A percentile compares a stretch with the other conserved stretches of the same genome.
Evolutionary conservation across 2,113 vertebrate genomes (phyloP).

Genomic region (Chaetodon auriga): DNA sequence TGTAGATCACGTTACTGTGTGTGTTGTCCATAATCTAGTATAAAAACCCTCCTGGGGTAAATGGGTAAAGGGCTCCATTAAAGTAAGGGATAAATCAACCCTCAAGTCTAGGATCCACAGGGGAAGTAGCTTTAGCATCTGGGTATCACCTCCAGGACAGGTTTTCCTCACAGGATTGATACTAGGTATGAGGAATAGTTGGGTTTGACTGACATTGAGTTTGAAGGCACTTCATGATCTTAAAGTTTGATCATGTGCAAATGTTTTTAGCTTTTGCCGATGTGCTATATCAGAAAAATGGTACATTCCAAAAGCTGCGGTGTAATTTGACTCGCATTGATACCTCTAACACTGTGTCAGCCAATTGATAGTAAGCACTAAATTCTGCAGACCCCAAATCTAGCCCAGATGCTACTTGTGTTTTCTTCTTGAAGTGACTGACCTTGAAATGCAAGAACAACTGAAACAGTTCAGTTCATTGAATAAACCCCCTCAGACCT

Average conservation of each 20-base stretch:
- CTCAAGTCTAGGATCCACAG: conserved; percentile 43
- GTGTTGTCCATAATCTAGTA: conserved; percentile 73
- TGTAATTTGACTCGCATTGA: neutral
- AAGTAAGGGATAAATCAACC: conserved; percentile 63
- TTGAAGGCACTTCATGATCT: neutral
- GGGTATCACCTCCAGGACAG: conserved; percentile 17
- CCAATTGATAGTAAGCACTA: neutral
- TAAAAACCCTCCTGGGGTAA: conserved; percentile 71
- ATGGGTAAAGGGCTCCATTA: conserved; percentile 43
- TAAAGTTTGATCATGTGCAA: neutral
- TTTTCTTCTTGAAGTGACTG: neutral
- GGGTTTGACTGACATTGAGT: neutral
- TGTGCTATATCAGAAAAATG: neutral
- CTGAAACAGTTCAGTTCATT: conserved; percentile 18
- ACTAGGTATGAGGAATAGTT: conserved; percentile 11
- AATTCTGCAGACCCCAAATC: neutral
- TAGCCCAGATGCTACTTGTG: neutral
- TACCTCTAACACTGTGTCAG: neutral
- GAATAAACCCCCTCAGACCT: neutral
- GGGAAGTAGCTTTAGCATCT: conserved; percentile 21
- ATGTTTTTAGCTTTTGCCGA: neutral
- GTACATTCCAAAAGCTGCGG: neutral
- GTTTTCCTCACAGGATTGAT: conserved; percentile 8
- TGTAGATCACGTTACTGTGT: conserved; percentile 77
- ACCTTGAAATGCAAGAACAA: conserved; percentile 15